Base-by-base conservation (phyloP, 2,113 vertebrate species). In the Centropristis striata region DNA sequence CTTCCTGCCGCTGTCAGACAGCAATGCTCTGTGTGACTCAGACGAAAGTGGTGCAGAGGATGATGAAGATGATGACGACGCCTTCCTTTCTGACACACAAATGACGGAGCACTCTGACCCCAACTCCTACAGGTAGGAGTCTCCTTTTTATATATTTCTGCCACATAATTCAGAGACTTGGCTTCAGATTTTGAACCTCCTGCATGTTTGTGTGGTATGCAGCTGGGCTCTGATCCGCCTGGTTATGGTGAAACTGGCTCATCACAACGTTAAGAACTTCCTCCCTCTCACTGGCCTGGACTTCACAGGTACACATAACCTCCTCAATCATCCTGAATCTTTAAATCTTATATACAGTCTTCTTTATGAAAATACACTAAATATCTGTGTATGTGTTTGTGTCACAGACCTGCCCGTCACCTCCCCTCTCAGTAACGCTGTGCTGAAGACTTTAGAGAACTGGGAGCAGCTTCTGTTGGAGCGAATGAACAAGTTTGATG, bases 11-110 rank as follows among this genome's bases (percentile, higher is more conserved):
- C 92, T 98, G 11, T 98, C 98, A 58, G 98, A 99, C 85, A 99
- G 97, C 16, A 97, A 96, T 0, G 95, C 97, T 63, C 94, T 99
- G 71, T 99, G 96, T 2, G 98, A 99, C 88, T 99, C 98, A 1
- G 98, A 99, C 69, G 98, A 99, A 90, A 99, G 98, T 64, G 94
- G 96, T 47, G 95, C 96, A n/a, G 98, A 98, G 65, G 98, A 98
- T 5, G 96, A 99, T 12, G 98, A 98, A 2, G 98, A 98, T 1
- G 96, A 96, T 13, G 95, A 96, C 0, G 97, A 97, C 2, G 96
- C 96, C 78, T 99, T 98, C 90, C 96, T 99, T 58, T 99, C 98
- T 32, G 97, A 98, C 74, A 95, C 93, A 18, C 97, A 98, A 91
- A 97, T 99, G 59, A 97, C 96, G 1, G 97, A 99, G 73, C 98